Evolutionary conservation across 2,888 invertebrate genomes (phyloP), one percentile per base, ranked within the genome.

Genomic region (Diplolepis rosae): DNA sequence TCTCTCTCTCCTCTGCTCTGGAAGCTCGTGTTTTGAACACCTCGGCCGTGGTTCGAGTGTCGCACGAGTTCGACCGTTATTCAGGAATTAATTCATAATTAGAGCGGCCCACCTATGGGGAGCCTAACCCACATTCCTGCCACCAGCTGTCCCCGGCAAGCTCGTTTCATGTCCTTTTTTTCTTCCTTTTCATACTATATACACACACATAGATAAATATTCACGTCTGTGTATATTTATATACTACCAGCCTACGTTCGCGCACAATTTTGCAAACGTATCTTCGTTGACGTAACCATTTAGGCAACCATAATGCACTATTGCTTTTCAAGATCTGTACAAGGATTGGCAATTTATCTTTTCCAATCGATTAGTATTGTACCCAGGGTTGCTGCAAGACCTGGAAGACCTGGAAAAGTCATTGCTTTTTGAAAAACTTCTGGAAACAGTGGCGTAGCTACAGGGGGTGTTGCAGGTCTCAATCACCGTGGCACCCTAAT

Each of bases 61-160:
- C 82, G 82, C 83, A 75, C 83, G 78, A 73, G 79, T 80, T 81
- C 83, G 83, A 87, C 87, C 85, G 86, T 87, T 88, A 88, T 87
- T 84, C 83, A 80, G 79, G 83, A 84, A 88, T 87, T 86, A 87
- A 87, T 87, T 87, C 84, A 86, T 88, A 87, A 88, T 88, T 88
- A 86, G 85, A 87, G 83, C 85, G 82, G 83, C 81, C 75, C 73
- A 72, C 75, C 77, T 74, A 77, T 74, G 72, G 77, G 75, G 75
- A 73, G 77, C 77, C 75, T 75, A 77, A 75, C 75, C 77, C 77
- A 73, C 77, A 77, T 77, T 77, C 77, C 85, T 81, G 74, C 72
- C 78, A 80, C 80, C 85, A 82, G 83, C 84, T 84, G 84, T 83
- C 82, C 81, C 83, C 79, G 78, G 67, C 66, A 71, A n/a, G 74